Evolutionary conservation across 2,113 vertebrate species (phyloP).

Genomic region (Rhodinocichla rosea): DNA sequence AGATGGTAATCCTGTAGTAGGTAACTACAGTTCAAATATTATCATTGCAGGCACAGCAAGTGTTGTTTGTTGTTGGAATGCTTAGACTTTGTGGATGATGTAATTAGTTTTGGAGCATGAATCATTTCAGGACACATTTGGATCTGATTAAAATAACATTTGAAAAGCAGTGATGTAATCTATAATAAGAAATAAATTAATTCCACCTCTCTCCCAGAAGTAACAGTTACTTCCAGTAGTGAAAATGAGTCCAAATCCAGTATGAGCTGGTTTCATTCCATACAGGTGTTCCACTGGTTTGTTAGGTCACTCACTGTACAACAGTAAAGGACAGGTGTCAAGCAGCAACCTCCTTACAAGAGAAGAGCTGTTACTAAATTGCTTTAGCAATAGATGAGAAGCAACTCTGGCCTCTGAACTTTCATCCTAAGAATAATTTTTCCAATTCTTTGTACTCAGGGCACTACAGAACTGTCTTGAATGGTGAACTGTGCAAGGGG

Average conservation of each 20-base stretch:
- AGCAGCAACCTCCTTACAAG: not conserved
- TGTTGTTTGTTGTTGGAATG: not conserved
- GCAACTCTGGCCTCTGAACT: not conserved
- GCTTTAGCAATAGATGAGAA: not conserved
- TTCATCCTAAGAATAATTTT: not conserved
- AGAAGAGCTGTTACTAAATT: not conserved
- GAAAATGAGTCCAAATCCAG: not conserved
- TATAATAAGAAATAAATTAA: not conserved
- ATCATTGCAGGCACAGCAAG: not conserved
- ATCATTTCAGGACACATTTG: not conserved
- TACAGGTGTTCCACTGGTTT: fast-evolving
- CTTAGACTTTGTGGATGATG: not conserved
- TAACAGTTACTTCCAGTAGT: not conserved
- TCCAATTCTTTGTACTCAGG: not conserved
- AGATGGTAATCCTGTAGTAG: not conserved
- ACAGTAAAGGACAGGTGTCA: not conserved
- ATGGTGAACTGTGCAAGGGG: not conserved
- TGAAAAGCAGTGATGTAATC: not conserved
- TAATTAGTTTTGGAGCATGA: not conserved
- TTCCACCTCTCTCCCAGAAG: not conserved
- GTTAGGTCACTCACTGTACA: not conserved
- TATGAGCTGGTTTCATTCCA: not conserved
- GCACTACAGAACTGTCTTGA: not conserved
- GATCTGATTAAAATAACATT: not conserved
- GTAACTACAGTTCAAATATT: not conserved